Base-by-base conservation (phyloP, 2,888 invertebrate genomes). In the Digitonthophagus gazella region DNA sequence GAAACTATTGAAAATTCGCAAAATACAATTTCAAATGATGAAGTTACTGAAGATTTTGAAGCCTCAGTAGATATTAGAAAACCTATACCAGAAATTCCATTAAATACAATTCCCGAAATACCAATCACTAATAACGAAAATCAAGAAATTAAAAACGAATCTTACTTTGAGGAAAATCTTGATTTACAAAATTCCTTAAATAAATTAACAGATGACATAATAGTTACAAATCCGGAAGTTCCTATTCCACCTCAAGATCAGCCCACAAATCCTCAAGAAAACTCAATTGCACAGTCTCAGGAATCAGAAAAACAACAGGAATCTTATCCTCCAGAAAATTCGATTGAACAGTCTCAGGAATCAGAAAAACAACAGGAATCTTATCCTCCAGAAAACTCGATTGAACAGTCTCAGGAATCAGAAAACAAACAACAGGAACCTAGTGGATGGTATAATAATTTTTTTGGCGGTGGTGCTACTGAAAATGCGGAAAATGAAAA, bases 401-500 rank as follows among this genome's bases (percentile, higher is more conserved):
- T 3, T 14, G 14, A 56, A 57, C 6, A 57, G 6, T 57, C 14
- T 6, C 1, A 57, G 6, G 57, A 63, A 22, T 22, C 22, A 5
- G 20, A 63, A 18, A 61, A 28, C 20, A 4, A 15, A 54, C 1
- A n/a, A 19, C 15, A 2, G 8, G 28, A 44, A 8, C 11, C 28
- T 44, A 11, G 28, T 44, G 28, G 28, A 5, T 44, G 28, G 28
- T 44, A 44, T 44, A 44, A 28, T 22, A 44, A 8, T 15, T 11
- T 44, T 5, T 11, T n/a, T 66, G 54, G 11, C 61, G 56, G 15
- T 3, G 15, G 20, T 18, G 3, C 56, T 15, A 65, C 56, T 69
- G 61, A 68, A 58, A 58, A 66, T 14, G 67, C 55, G 8, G 58
- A 55, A 55, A 63, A 69, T 65, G 64, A 56, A 64, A 63, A 66